Base-by-base conservation (phyloP, 2,113 vertebrate genomes). In the Istiophorus platypterus region DNA sequence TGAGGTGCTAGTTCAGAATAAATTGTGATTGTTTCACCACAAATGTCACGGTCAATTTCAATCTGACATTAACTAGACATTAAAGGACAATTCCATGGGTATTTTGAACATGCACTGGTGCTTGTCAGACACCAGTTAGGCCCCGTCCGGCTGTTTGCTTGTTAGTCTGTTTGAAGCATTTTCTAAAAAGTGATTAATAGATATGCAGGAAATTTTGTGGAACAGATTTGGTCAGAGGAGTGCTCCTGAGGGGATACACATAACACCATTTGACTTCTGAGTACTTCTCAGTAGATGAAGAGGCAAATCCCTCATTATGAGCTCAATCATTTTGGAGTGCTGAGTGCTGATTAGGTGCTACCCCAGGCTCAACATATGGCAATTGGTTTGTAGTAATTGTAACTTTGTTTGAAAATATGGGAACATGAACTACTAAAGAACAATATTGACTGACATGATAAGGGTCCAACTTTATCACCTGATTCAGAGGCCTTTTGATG, bases 241-340 rank as follows among this genome's bases (percentile, higher is more conserved):
- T 63, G 15, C 59, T 77, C 52, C 64, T 27, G 11, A 61, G 39
- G 47, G 76, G 58, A 74, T 49, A 22, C 64, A 72, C 42, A 49
- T 63, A 72, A 72, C 47, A 15, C 15, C 5, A 47, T 68, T 42
- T 54, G 76, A 68, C 67, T 52, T 79, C 59, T 57, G 65, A 82
- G 58, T 70, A 67, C 22, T 62, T 69, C 29, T 74, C 24, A 20
- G 27, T 13, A 72, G 62, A 85, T 63, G 62, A 72, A 64, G 67
- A 88, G 56, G 67, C 63, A 59, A 78, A 67, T 57, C 70, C 42
- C 47, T 82, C 67, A 51, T 64, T 79, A 73, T 41, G 47, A 51
- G 63, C 61, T 26, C 62, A 75, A 82, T 82, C 71, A 77, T 57
- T 80, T 80, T 76, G 67, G 79, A 73, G 69, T 47, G 71, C 49